Percentiles rank a stretch among this genome's conserved stretches.
phyloP scores from a whole-genome alignment of 2,797 vertebrate species.

The Jordanella pulchra region DNA sequence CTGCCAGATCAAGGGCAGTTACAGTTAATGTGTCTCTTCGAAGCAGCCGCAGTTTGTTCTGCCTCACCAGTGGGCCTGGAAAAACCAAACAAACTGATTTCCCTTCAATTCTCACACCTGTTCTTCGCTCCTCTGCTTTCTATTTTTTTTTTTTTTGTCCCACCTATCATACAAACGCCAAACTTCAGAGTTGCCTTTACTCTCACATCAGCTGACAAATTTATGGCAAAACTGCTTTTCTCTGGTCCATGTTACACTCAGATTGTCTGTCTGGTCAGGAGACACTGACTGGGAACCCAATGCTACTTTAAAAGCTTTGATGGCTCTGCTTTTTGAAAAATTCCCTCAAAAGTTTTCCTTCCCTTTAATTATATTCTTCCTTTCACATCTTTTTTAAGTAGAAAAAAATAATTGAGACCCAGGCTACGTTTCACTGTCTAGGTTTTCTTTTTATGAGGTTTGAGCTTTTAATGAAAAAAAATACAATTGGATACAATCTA shows the following conservation, averaged over 20 bases:
- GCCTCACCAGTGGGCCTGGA: constrained; percentile 70
- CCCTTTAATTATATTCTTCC: constrained; percentile 79
- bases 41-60: constrained; percentile 78
- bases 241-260: constrained; percentile 47
- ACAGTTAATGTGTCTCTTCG: constrained; percentile 82
- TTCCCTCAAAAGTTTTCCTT: constrained; percentile 72
- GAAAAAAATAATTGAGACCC: constrained; percentile 27
- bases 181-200: constrained; percentile 36
- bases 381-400: constrained; percentile 70
- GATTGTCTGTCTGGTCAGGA: constrained; percentile 66
- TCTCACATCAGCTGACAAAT: constrained; percentile 34
- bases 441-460: constrained; percentile 69
- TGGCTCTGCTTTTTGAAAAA: constrained; percentile 76
- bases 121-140: constrained; percentile 39
- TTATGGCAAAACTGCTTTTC: constrained; percentile 61
- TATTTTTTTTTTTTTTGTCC: constrained; percentile 37
- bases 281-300: constrained; percentile 69
- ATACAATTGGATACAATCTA: constrained; percentile 73
- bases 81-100: constrained; percentile 66
- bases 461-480: constrained; percentile 76
- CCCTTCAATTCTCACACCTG: constrained; percentile 60
- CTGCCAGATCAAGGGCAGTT: constrained; percentile 84
- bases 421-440: constrained; percentile 68
- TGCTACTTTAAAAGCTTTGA: constrained; percentile 74
- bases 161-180: constrained; percentile 21